These are phyloP conservation scores for Agriopis leucophaearia DNA, from an alignment of 2,888 invertebrate genomes.

Conservation along the genomic window DNA sequence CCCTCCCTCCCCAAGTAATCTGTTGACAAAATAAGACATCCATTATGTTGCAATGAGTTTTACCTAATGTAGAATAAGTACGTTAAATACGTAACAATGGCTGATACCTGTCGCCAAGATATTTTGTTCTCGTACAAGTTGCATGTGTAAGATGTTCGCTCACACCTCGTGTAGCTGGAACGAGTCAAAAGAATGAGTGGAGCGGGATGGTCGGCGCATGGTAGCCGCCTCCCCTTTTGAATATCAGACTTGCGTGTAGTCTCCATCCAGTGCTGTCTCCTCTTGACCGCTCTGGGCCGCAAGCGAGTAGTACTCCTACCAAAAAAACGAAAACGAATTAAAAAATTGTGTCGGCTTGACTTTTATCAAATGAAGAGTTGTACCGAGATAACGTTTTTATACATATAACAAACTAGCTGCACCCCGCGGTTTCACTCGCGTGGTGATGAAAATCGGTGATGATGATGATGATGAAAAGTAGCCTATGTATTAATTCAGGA, in stretches of 20 bases:
- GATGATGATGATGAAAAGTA: no score
- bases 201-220: constrained; percentile 69
- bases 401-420: no score
- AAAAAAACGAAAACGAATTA: constrained; percentile 8
- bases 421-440: no score
- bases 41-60: constrained; percentile 32
- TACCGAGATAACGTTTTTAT: no score
- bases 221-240: constrained; percentile 70
- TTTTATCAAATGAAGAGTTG: neutral
- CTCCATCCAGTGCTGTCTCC: constrained; percentile 91
- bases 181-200: constrained; percentile 61
- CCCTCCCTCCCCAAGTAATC: constrained; percentile 21
- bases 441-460: no score
- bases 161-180: constrained; percentile 76
- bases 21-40: constrained; percentile 38
- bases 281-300: constrained; percentile 90
- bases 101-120: neutral
- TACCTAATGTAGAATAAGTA: constrained; percentile 19
- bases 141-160: constrained; percentile 37
- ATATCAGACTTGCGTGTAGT: constrained; percentile 94
- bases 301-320: constrained; percentile 92
- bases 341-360: neutral
- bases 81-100: constrained; percentile 2
- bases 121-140: constrained; percentile 23
- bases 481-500: no score